Conservation (phyloP, 2,113 vertebrate genomes). For the Lophotis ruficrista region DNA sequence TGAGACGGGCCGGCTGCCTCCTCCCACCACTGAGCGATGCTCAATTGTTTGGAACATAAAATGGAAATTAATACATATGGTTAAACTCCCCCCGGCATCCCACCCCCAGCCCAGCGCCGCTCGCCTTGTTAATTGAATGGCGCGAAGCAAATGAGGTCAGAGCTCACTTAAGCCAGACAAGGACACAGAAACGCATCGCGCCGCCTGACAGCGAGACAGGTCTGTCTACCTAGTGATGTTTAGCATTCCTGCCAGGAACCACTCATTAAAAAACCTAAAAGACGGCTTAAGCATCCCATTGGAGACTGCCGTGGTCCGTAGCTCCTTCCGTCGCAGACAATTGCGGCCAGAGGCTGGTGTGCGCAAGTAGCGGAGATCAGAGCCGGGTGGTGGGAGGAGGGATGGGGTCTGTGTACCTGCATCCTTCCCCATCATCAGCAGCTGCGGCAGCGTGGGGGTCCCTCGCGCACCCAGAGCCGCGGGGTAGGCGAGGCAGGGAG, state of each 20-base stretch:
- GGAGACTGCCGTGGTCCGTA: neutral
- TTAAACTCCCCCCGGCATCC: neutral
- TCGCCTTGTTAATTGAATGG: conserved; percentile 56
- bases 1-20: neutral
- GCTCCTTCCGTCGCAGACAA: neutral
- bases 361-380: neutral
- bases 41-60: conserved; percentile 36
- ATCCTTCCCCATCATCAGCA: rapidly evolving
- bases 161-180: conserved; percentile 66
- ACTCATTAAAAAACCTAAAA: conserved; percentile 63
- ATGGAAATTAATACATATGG: conserved; percentile 40
- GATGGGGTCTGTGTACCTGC: rapidly evolving
- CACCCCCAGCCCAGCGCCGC: neutral
- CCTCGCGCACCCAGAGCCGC: rapidly evolving
- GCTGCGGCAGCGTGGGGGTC: too few species aligned
- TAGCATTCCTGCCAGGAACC: conserved; percentile 57
- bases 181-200: conserved; percentile 32
- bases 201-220: conserved; percentile 20
- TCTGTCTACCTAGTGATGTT: conserved; percentile 33
- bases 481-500: neutral
- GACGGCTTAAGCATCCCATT: conserved; percentile 21
- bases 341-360: neutral
- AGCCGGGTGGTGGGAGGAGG: neutral
- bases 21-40: neutral
- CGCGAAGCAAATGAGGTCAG: conserved; percentile 65